phyloP scores from a whole-genome alignment of 2,888 invertebrate genomes.

The Epirrhoe tristata region DNA sequence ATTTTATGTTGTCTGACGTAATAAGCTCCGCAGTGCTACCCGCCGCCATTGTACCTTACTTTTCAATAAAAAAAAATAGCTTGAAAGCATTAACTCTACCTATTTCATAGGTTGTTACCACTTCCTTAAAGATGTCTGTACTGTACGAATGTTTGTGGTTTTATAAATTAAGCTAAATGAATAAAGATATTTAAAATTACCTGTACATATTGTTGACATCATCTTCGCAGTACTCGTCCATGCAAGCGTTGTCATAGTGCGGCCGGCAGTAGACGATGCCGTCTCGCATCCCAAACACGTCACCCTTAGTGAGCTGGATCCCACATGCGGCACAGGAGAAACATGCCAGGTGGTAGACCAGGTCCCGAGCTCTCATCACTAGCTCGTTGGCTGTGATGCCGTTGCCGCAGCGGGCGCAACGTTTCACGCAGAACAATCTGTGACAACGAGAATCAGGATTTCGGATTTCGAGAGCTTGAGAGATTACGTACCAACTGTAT shows the following conservation, averaged over 20 bases:
- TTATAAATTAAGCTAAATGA: no score
- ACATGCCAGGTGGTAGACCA: constrained; percentile 95
- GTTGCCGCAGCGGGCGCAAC: constrained; percentile 93
- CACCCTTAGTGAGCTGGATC: constrained; percentile 93
- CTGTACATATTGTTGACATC: constrained; percentile 81
- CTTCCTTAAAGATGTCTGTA: no score
- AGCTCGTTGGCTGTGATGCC: constrained; percentile 95
- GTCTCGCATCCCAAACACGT: constrained; percentile 95
- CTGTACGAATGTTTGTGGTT: no score
- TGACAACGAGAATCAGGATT: constrained; percentile 60
- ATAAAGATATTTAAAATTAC: no score
- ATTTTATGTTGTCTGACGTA: no score
- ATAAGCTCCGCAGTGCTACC: no score
- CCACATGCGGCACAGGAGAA: constrained; percentile 96
- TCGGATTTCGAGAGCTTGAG: not conserved
- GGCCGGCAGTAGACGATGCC: constrained; percentile 91
- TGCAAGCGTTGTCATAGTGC: constrained; percentile 84
- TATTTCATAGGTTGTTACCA: no score
- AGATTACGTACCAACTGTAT: no score
- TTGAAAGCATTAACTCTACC: no score
- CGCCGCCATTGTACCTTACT: no score
- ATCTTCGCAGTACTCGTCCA: constrained; percentile 87
- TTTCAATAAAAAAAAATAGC: no score
- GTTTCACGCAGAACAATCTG: constrained; percentile 94
- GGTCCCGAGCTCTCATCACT: constrained; percentile 95